These are phyloP conservation scores for Subanguina moxae DNA, from an alignment of 1,140 invertebrate species.

Conservation along the genomic window DNA sequence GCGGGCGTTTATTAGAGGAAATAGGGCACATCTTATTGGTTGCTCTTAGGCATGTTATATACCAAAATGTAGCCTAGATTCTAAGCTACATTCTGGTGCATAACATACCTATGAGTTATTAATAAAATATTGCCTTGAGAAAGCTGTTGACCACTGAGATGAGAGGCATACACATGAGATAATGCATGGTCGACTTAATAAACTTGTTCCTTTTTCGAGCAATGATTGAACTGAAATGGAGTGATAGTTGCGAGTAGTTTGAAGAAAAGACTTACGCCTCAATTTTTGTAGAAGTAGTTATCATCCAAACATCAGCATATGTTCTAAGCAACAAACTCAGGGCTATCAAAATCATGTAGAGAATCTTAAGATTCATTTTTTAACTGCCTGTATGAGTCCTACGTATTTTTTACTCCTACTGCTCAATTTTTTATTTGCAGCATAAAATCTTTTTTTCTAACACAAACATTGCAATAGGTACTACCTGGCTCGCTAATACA, in stretches of 20 bases:
- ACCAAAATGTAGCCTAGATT: no score
- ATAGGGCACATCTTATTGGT: no score
- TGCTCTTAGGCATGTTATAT: no score
- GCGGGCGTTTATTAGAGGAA: no score
- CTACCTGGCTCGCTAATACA: no score
- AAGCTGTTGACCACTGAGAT: conserved; percentile 82
- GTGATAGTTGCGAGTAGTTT: conserved; percentile 9
- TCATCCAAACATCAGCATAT: conserved; percentile 93
- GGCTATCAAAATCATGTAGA: conserved; percentile 77
- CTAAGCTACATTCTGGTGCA: no score
- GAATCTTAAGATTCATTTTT: conserved; percentile 64
- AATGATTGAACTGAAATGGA: conserved; percentile 78
- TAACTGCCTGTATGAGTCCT: conserved; percentile 10
- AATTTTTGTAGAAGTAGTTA: conserved; percentile 66
- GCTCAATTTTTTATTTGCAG: no score
- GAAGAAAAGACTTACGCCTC: conserved; percentile 80
- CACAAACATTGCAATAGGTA: no score
- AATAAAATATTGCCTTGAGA: conserved; percentile 76
- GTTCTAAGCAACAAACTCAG: conserved; percentile 77
- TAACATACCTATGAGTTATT: no score
- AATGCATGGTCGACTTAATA: conserved; percentile 71
- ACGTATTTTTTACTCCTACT: neutral
- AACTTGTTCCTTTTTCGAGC: conserved; percentile 76
- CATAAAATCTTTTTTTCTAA: no score
- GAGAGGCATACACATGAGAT: conserved; percentile 60